Conservation (phyloP, 2,113 vertebrate species). For the Clarias macrocephalus region DNA sequence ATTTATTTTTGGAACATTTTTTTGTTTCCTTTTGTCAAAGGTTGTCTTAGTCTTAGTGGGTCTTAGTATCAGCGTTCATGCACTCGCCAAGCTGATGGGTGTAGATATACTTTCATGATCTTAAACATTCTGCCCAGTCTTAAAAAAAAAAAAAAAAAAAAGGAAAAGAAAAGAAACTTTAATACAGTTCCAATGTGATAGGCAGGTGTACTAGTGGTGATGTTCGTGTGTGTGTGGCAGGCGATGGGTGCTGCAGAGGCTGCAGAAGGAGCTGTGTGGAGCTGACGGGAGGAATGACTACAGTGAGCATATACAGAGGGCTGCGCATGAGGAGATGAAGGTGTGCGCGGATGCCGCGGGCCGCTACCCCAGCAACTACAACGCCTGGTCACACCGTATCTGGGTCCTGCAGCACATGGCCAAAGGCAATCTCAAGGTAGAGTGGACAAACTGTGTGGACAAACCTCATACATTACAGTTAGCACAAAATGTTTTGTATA, state of each 20-base stretch:
- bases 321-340: constrained; percentile 87
- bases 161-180: too few relatives aligned
- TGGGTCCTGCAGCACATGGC: constrained; percentile 94
- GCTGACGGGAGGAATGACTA: constrained; percentile 53
- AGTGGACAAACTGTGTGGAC: background rate
- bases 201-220: background rate
- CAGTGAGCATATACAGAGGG: constrained; percentile 73
- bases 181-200: background rate
- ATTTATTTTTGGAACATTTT: background rate
- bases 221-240: constrained; percentile 62
- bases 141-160: background rate
- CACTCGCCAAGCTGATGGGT: background rate
- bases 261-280: constrained; percentile 73
- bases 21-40: background rate
- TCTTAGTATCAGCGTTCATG: background rate
- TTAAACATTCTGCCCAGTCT: too few relatives aligned
- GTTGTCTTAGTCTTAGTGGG: background rate
- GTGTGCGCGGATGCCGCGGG: constrained; percentile 90
- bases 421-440: constrained; percentile 87
- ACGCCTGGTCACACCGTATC: constrained; percentile 98
- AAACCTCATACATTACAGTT: background rate
- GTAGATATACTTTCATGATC: too few relatives aligned
- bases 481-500: background rate
- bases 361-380: constrained; percentile 96
- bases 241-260: constrained; percentile 90